A percentile compares a stretch with the other conserved stretches of the same genome.
These are phyloP conservation scores for Alethe castanea DNA, from an alignment of 2,113 vertebrate species.

Conservation along the genomic window DNA sequence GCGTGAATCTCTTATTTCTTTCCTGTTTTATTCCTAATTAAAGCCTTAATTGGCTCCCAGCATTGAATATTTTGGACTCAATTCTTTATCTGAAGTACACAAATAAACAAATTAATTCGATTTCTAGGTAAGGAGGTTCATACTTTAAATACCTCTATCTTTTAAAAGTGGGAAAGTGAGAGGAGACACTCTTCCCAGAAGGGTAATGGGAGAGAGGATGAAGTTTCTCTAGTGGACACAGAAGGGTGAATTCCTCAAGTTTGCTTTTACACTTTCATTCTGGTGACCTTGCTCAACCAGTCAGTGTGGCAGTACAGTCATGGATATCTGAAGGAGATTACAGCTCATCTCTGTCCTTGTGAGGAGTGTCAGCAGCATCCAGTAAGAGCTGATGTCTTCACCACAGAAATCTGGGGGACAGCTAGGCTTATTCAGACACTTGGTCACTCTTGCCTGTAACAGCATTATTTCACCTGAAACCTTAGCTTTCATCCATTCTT, in stretches of 20 bases:
- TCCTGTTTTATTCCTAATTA: slow-evolving; percentile 25
- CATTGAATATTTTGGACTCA: not conserved
- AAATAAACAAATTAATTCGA: not conserved
- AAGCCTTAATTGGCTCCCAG: not conserved
- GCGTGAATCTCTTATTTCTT: not conserved
- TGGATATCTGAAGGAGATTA: not conserved
- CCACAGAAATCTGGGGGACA: not conserved
- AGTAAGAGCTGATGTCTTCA: not conserved
- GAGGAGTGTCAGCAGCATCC: not conserved
- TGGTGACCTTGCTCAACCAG: not conserved
- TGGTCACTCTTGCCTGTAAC: not conserved
- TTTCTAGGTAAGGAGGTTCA: not conserved
- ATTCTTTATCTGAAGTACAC: not conserved
- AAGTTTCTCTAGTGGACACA: not conserved
- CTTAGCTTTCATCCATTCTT: not conserved
- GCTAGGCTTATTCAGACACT: not conserved
- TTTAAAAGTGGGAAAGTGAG: not conserved
- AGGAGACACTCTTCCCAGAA: not conserved
- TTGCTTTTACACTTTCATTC: not conserved
- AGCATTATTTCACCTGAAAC: not conserved
- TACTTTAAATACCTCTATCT: not conserved
- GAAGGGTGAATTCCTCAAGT: not conserved
- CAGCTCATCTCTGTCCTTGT: not conserved
- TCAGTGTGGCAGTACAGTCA: not conserved
- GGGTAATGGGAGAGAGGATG: not conserved